Conservation (phyloP, 2,888 invertebrate genomes). For the Oscheius sp. region DNA sequence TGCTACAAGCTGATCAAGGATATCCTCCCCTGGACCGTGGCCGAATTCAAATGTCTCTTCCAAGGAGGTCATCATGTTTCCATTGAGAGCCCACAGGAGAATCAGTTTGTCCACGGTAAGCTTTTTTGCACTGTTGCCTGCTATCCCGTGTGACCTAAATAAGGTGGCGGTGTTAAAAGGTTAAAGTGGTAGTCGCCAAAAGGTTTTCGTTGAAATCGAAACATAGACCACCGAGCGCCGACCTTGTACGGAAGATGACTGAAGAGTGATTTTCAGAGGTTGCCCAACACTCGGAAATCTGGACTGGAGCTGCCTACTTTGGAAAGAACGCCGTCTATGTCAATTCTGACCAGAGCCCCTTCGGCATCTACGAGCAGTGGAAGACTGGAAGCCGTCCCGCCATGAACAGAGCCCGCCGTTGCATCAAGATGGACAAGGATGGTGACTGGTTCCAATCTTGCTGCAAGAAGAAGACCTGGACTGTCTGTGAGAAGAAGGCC, state of each 20-base stretch:
- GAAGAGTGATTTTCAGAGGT: slow-evolving; percentile 53
- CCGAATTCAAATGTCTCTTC: slow-evolving; percentile 70
- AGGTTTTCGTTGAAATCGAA: slow-evolving; percentile 26
- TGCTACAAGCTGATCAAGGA: slow-evolving; percentile 66
- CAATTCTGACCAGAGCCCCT: slow-evolving; percentile 62
- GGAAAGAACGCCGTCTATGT: slow-evolving; percentile 64
- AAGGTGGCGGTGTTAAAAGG: not conserved
- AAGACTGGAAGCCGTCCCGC: slow-evolving; percentile 55
- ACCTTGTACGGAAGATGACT: slow-evolving; percentile 17
- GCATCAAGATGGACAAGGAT: slow-evolving; percentile 66
- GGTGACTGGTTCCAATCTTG: slow-evolving; percentile 71
- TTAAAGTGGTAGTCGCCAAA: slow-evolving; percentile 7
- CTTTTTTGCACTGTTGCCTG: slow-evolving; percentile 1
- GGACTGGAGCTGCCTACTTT: slow-evolving; percentile 70
- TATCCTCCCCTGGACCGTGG: slow-evolving; percentile 65
- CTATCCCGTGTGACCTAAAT: slow-evolving; percentile 19
- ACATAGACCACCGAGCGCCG: slow-evolving; percentile 14
- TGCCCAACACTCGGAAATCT: slow-evolving; percentile 63
- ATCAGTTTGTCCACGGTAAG: slow-evolving; percentile 68
- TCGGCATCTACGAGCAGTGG: slow-evolving; percentile 66
- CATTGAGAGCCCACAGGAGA: slow-evolving; percentile 63
- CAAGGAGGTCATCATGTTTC: slow-evolving; percentile 69
- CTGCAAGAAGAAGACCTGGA: slow-evolving; percentile 69
- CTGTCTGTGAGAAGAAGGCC: slow-evolving; percentile 63
- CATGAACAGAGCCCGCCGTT: slow-evolving; percentile 67